These are phyloP conservation scores for Tympanoctomys barrerae DNA, from an alignment of 2,797 vertebrate species.

Conservation along the genomic window DNA sequence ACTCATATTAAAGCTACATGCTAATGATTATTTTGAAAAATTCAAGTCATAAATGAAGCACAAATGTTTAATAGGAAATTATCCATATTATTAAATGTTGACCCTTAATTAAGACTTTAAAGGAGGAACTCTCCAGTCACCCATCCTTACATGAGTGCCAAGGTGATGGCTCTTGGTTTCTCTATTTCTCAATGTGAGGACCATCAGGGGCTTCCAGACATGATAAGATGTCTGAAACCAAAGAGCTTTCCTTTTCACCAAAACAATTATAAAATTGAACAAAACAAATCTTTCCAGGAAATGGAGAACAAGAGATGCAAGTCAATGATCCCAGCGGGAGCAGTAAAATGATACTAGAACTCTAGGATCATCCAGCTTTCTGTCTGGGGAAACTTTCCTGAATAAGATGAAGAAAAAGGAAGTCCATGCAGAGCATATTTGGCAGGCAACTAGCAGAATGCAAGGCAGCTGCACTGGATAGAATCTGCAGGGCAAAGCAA, in stretches of 20 bases:
- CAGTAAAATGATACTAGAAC: not conserved
- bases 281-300: slow-evolving; percentile 21
- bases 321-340: not conserved
- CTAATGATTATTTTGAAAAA: slow-evolving; percentile 32
- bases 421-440: not conserved
- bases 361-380: not conserved
- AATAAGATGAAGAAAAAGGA: not conserved
- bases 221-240: not conserved
- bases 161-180: not conserved
- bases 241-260: not conserved
- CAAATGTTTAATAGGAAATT: slow-evolving; percentile 31
- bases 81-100: not conserved
- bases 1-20: not conserved
- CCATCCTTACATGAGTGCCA: not conserved
- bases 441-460: not conserved
- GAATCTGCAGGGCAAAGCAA: not conserved
- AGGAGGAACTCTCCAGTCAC: not conserved
- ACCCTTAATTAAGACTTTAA: not conserved
- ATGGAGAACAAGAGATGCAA: not conserved
- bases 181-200: not conserved
- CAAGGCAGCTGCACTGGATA: not conserved
- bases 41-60: slow-evolving; percentile 22
- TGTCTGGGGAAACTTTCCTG: not conserved
- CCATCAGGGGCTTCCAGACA: not conserved
- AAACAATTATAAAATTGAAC: slow-evolving; percentile 10